Evolutionary conservation across 2,888 invertebrate genomes (phyloP).

Genomic region (Protodeltote pygarga): DNA sequence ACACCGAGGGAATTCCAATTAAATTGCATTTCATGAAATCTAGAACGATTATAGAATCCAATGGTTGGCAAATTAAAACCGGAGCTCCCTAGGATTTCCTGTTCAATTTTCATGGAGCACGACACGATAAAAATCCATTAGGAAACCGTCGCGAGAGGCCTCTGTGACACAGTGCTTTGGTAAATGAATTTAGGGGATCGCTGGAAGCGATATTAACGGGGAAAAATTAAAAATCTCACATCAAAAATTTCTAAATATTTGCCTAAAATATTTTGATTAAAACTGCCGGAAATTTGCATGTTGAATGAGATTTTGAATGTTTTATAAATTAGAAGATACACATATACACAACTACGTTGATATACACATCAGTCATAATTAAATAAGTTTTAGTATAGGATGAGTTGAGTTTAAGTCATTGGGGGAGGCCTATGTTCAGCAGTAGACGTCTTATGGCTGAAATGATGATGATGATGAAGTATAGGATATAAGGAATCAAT

Average conservation of each 20-base stretch:
- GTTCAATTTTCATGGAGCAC: slow-evolving; percentile 80
- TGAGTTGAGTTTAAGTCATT: too few relatives aligned
- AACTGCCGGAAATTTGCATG: slow-evolving; percentile 15
- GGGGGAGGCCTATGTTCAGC: too few relatives aligned
- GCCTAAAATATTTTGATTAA: slow-evolving; percentile 35
- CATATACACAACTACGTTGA: too few relatives aligned
- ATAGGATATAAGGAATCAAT: too few relatives aligned
- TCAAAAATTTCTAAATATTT: slow-evolving; percentile 29
- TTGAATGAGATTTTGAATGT: slow-evolving; percentile 6
- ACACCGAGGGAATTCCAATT: slow-evolving; percentile 75
- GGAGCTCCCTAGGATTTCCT: slow-evolving; percentile 75
- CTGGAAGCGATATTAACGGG: slow-evolving; percentile 57
- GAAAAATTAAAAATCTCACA: slow-evolving; percentile 31
- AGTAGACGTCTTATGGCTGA: too few relatives aligned
- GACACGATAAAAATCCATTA: slow-evolving; percentile 83
- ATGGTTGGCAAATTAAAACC: slow-evolving; percentile 82
- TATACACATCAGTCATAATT: too few relatives aligned
- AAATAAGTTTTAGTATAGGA: too few relatives aligned
- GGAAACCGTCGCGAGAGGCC: slow-evolving; percentile 66
- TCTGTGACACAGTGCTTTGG: slow-evolving; percentile 62
- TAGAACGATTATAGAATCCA: slow-evolving; percentile 80
- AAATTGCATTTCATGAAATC: slow-evolving; percentile 83
- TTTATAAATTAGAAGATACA: not conserved
- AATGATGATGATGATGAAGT: too few relatives aligned
- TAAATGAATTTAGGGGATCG: slow-evolving; percentile 45